Base-by-base conservation (phyloP, 1,140 invertebrate species). In the Reticulitermes speratus region DNA sequence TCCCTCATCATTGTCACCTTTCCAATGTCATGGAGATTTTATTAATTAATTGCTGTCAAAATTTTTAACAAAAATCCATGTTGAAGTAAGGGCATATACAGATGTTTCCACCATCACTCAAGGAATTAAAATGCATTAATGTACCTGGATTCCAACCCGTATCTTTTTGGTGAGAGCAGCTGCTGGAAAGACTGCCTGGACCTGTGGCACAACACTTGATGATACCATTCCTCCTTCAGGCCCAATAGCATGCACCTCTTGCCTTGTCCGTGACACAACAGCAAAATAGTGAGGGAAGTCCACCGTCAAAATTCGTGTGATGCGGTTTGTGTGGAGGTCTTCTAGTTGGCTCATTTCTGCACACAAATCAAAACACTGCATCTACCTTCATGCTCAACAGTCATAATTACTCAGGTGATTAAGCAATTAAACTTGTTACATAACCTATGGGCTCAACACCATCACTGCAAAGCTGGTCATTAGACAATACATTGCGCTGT, bases 221-320 rank as follows among this genome's bases (percentile, higher is more conserved):
- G 96, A 97, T 38, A 99, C 96, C 87, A 98, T 97, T 45, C 97
- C 98, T 87, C 98, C 98, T 90, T 99, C 97, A 0, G 97, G 97
- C 44, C 98, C 98, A 87, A 99, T 97, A 81, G 96, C 95, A 90
- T 98, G 97, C 87, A 98, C 95, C 92, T 99, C 98, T 92, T 99
- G 98, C 38, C 97, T 93, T 23, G 99, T 95, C 84, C 98, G 94
- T 9, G 97, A 97, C 52, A 99, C 96, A 48, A 99, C 95, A 14
- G 98, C 98, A 90, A 99, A 97, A 91, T 99, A 99, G 92, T 98
- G 97, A 7, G 98, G 98, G 91, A 99, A 98, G 91, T 99, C 98
- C 87, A 96, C 97, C 1, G 98, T 99, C 82, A 99, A 92, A 89
- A 99, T 98, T 88, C 97, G 93, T 14, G 97, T 97, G 88, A 99